phyloP scores from a whole-genome alignment of 2,797 vertebrate genomes.

The Eulemur albifrons region DNA sequence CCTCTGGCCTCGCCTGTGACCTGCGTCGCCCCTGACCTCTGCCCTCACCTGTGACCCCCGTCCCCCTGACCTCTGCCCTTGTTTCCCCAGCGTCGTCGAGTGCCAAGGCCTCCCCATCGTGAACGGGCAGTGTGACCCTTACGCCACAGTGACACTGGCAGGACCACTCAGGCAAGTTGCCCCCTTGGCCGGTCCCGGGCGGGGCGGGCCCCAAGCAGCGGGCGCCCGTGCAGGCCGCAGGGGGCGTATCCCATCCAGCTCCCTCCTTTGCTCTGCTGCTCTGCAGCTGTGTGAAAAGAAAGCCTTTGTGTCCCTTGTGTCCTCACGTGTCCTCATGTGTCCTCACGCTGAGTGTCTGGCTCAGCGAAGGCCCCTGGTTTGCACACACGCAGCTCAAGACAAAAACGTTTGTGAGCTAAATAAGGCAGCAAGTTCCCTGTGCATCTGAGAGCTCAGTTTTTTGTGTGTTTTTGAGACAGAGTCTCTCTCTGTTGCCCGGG shows the following conservation, averaged over 20 bases:
- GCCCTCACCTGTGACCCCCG: no score
- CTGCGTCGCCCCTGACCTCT: no score
- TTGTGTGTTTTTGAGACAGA: no score
- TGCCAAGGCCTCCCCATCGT: slow-evolving; percentile 98
- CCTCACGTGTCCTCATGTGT: no score
- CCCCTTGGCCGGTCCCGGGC: fast-evolving
- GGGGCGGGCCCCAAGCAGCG: no score
- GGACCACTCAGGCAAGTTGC: slow-evolving; percentile 93
- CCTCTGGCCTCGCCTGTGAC: no score
- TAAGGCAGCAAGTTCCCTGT: neutral
- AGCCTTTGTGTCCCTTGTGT: neutral
- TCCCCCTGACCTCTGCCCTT: no score
- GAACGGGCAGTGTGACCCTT: slow-evolving; percentile 98
- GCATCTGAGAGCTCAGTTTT: neutral
- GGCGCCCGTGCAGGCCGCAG: no score
- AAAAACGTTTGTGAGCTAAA: slow-evolving; percentile 2
- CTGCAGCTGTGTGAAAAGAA: neutral
- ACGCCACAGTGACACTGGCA: slow-evolving; percentile 94
- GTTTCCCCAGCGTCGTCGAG: slow-evolving; percentile 92
- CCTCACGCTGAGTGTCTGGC: neutral
- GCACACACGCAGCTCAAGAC: slow-evolving; percentile 46
- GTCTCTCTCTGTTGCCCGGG: no score
- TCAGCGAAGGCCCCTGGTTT: slow-evolving; percentile 34
- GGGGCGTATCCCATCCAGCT: no score
- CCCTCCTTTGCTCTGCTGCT: neutral